Conservation (phyloP, 1,140 invertebrate genomes). For the Platyura marginata region DNA sequence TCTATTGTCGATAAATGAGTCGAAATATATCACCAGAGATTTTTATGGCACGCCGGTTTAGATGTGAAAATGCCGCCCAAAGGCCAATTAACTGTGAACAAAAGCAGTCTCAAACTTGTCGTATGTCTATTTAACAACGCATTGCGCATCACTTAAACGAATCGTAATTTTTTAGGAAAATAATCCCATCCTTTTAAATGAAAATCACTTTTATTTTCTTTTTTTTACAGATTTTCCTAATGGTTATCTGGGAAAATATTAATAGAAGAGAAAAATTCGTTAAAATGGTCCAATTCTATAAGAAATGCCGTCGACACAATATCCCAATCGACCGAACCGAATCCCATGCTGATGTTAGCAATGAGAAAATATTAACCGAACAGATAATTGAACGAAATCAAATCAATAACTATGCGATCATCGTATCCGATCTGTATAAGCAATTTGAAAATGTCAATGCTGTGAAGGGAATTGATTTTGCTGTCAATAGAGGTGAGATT, state of each 20-base stretch:
- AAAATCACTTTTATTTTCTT: background rate
- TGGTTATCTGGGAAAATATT: constrained; percentile 14
- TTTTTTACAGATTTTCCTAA: constrained; percentile 11
- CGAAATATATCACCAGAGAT: no score
- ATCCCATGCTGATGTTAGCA: background rate
- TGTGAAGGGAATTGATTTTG: constrained; percentile 50
- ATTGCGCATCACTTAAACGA: no score
- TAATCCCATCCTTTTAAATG: background rate
- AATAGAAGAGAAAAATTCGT: constrained; percentile 10
- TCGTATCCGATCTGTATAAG: constrained; percentile 19
- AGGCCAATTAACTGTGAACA: no score
- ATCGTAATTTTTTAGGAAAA: no score
- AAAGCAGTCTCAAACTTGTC: no score
- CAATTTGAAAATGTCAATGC: constrained; percentile 25
- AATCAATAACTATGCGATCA: constrained; percentile 9
- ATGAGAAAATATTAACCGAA: background rate
- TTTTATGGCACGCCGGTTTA: no score
- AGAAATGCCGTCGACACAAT: no score
- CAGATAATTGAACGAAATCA: background rate
- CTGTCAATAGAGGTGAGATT: constrained; percentile 35
- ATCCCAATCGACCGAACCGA: no score
- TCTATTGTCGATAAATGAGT: no score
- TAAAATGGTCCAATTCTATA: no score
- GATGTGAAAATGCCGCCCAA: no score
- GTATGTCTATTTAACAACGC: no score